Evolutionary conservation across 2,797 vertebrate species (phyloP), one percentile per base, ranked within the genome.

Genomic region (Eurystomus glaucurus): DNA sequence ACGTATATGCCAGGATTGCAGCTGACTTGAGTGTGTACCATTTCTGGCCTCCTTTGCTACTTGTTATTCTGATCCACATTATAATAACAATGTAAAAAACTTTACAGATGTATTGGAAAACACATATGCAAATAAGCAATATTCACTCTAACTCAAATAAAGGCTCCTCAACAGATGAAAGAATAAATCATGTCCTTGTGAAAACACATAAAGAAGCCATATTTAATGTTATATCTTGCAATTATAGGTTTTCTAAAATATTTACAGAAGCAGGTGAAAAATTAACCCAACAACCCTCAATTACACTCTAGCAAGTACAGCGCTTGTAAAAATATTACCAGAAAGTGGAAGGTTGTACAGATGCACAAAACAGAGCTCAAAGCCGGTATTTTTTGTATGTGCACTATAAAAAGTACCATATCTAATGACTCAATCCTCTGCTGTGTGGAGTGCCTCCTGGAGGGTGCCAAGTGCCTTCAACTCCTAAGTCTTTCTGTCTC

Each of bases 391-490:
- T 93, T 80, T 94, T 86, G 61, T 88, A 65, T 25, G 21, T 60
- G 77, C 51, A 10, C 70, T 82, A 28, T 41, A 85, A 94, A 86
- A 97, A 84, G 51, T 72, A 60, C 62, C 1, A 0, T 79, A 93
- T 69, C 77, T 93, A 96, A 93, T 85, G 85, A 92, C 85, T 76
- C 46, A 74, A 52, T 58, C 45, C 77, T 97, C 83, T 74, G 75
- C 81, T 96, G 66, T 92, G 80, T 10, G 0, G 55, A 96, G 74
- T 89, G 83, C 61, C 90, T 97, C 80, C 95, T 90, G 94, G 86
- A 88, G 96, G 70, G 94, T 91, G 77, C 83, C 93, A 95, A 96
- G 90, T 93, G 81, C 94, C 92, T 94, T 85, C 90, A 74, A 41
- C 80, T 92, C 79, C 69, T 88, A 84, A 94, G 90, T 85, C 75